phyloP scores from a whole-genome alignment of 2,113 vertebrate genomes.

The Pardalotus punctatus region DNA sequence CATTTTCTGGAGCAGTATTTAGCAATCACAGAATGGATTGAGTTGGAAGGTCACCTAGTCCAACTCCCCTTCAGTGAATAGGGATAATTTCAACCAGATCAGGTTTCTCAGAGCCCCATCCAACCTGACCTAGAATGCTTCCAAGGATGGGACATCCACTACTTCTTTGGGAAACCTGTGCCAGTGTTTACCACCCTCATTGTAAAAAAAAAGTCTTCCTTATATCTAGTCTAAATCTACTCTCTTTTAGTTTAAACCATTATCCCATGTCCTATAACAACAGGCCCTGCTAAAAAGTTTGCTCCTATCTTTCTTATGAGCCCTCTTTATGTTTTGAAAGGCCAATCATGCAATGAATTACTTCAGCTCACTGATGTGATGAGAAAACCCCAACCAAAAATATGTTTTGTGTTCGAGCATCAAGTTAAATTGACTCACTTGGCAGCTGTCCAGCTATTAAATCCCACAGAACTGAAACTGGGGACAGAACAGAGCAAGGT shows the following conservation, averaged over 20 bases:
- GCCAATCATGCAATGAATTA: not conserved
- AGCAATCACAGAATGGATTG: not conserved
- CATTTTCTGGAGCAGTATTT: not conserved
- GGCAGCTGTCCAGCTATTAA: not conserved
- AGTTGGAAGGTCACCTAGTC: not conserved
- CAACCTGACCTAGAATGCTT: not conserved
- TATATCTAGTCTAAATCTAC: not conserved
- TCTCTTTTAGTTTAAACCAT: not conserved
- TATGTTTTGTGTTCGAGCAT: not conserved
- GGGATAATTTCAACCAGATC: not conserved
- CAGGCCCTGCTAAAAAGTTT: not conserved
- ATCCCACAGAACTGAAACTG: not conserved
- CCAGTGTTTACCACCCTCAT: not conserved
- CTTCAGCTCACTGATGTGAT: not conserved
- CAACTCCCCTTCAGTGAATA: fast-evolving
- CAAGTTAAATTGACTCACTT: not conserved
- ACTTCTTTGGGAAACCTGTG: not conserved
- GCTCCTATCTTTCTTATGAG: not conserved
- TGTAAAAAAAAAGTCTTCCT: not conserved
- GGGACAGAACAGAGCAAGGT: not conserved
- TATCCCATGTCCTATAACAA: not conserved
- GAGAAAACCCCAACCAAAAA: not conserved
- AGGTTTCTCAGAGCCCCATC: not conserved
- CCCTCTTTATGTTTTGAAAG: not conserved
- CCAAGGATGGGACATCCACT: not conserved